A percentile compares a stretch with the other conserved stretches of the same genome.
Evolutionary conservation across 2,113 vertebrate genomes (phyloP).

Genomic region (Oenanthe melanoleuca): DNA sequence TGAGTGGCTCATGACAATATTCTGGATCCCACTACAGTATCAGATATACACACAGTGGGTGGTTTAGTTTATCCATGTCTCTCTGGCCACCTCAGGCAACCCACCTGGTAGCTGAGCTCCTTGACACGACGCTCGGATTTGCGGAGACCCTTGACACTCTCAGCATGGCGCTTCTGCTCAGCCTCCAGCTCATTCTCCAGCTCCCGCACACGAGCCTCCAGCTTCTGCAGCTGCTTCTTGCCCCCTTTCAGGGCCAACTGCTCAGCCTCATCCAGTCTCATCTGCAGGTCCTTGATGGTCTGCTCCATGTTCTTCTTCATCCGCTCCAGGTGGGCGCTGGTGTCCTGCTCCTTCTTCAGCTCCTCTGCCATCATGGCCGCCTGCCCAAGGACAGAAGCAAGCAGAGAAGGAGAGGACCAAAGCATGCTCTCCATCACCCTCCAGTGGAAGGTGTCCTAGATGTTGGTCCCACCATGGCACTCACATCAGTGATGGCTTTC

Average conservation of each 20-base stretch:
- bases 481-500: not conserved
- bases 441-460: not conserved
- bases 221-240: constrained; percentile 90
- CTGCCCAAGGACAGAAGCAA: not conserved
- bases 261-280: constrained; percentile 83
- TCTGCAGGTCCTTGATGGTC: constrained; percentile 86
- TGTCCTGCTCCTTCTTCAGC: not conserved
- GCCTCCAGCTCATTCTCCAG: constrained; percentile 88
- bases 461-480: not conserved
- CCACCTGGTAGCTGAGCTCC: constrained; percentile 81
- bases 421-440: not conserved
- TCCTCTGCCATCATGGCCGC: not conserved
- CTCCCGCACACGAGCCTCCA: constrained; percentile 86
- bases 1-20: not conserved
- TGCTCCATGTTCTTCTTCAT: constrained; percentile 98
- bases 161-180: constrained; percentile 85
- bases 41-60: fast-evolving
- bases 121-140: constrained; percentile 92
- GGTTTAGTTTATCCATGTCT: not conserved
- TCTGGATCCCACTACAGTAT: not conserved
- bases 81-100: too few species aligned
- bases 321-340: constrained; percentile 75
- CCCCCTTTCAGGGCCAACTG: constrained; percentile 87
- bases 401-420: not conserved
- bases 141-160: constrained; percentile 87